phyloP scores from a whole-genome alignment of 2,888 invertebrate species.

The Rapana venosa region DNA sequence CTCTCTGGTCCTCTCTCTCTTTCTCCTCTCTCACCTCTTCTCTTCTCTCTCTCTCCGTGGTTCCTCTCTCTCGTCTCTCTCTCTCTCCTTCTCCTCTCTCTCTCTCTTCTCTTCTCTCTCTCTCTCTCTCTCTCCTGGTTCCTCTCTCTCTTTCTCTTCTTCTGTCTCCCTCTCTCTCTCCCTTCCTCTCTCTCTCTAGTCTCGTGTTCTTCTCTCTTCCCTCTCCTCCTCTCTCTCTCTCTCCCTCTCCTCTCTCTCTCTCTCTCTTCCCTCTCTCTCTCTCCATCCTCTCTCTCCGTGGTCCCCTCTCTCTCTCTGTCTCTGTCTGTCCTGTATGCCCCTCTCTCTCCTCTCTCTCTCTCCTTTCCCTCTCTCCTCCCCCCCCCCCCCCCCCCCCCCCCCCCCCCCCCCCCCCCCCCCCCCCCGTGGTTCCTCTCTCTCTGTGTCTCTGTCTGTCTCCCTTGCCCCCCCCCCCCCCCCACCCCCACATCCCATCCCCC shows the following conservation, averaged over 20 bases:
- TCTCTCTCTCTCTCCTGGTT: not conserved
- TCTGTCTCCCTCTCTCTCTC: not conserved
- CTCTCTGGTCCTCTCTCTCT: too few relatives aligned
- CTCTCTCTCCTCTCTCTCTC: not conserved
- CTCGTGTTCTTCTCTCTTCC: not conserved
- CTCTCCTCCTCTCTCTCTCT: not conserved
- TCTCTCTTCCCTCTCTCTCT: too few relatives aligned
- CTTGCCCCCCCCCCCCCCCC: not conserved
- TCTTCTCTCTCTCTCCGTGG: not conserved
- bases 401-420: not conserved
- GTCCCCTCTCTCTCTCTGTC: too few relatives aligned
- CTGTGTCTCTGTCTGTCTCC: not conserved
- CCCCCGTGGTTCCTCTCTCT: too few relatives aligned
- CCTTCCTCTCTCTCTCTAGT: not conserved
- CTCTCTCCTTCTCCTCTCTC: not conserved
- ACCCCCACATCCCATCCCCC: not conserved
- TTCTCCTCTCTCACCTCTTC: not conserved
- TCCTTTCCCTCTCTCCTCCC: conserved; percentile 6
- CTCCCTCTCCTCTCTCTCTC: too few relatives aligned
- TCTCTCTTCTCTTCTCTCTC: not conserved
- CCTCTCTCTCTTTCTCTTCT: not conserved
- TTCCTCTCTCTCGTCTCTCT: too few relatives aligned
- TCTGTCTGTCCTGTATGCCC: not conserved
- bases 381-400: not conserved
- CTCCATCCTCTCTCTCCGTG: too few relatives aligned